These are phyloP conservation scores for Dasypolia templi DNA, from an alignment of 2,888 invertebrate genomes.

Conservation along the genomic window DNA sequence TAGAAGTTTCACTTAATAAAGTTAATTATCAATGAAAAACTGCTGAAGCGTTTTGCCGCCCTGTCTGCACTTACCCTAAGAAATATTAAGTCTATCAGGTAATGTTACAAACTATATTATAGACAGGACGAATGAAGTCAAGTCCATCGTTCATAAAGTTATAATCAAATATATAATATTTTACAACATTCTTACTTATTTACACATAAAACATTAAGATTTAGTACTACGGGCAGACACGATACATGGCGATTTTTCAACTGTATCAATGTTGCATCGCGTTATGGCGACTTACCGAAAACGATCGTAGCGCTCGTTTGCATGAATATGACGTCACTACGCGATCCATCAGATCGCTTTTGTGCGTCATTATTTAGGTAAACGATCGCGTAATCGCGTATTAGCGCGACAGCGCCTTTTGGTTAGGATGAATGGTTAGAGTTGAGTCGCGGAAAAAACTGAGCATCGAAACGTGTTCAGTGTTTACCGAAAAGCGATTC, in stretches of 20 bases:
- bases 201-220: constrained; percentile 8
- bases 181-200: constrained; percentile 12
- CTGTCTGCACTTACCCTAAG: background rate
- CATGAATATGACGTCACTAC: too few species aligned
- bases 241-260: background rate
- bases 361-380: too few species aligned
- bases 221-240: background rate
- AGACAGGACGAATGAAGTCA: background rate
- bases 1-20: too few species aligned
- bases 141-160: background rate
- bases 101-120: background rate
- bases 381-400: too few species aligned
- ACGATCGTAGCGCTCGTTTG: too few species aligned
- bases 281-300: background rate
- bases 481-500: background rate
- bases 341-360: too few species aligned
- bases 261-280: background rate
- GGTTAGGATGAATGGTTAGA: too few species aligned
- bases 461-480: background rate
- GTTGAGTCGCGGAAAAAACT: too few species aligned
- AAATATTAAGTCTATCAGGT: background rate
- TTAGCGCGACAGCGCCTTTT: too few species aligned
- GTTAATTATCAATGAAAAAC: too few species aligned
- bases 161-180: constrained; percentile 1
- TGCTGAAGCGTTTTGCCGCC: too few species aligned